Conservation (phyloP, 2,797 vertebrate genomes). For the Acridotheres tristis region DNA sequence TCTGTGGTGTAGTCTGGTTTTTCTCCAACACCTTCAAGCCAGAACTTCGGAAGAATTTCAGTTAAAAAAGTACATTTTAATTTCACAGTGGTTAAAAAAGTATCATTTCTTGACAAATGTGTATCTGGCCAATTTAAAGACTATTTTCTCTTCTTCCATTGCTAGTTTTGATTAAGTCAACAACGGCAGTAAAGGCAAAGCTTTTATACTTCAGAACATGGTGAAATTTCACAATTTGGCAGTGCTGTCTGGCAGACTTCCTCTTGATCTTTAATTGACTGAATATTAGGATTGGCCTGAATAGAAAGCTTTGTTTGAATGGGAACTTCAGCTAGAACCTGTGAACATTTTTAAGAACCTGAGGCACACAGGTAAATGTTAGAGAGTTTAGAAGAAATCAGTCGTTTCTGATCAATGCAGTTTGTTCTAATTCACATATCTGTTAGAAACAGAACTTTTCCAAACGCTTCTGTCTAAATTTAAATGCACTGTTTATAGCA, state of each 20-base stretch:
- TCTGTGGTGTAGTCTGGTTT: not conserved
- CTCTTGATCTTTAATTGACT: not conserved
- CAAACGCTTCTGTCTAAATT: constrained; percentile 36
- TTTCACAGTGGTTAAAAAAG: not conserved
- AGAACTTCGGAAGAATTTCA: not conserved
- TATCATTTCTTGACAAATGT: not conserved
- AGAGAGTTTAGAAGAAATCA: not conserved
- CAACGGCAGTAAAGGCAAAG: not conserved
- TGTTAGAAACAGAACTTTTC: constrained; percentile 19
- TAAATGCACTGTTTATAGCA: constrained; percentile 44
- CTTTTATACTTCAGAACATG: not conserved
- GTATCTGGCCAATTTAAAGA: not conserved
- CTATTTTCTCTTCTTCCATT: not conserved
- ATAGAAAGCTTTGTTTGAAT: not conserved
- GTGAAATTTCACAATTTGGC: not conserved
- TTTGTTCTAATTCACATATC: not conserved
- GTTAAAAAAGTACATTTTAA: not conserved
- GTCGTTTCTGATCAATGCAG: not conserved
- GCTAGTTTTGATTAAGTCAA: not conserved
- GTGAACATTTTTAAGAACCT: not conserved
- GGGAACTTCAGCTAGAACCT: not conserved
- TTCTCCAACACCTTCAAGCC: not conserved
- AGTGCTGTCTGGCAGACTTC: not conserved
- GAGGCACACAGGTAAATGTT: not conserved
- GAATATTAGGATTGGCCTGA: not conserved